Evolutionary conservation across 2,113 vertebrate genomes (phyloP).

Genomic region (Alouatta palliata): DNA sequence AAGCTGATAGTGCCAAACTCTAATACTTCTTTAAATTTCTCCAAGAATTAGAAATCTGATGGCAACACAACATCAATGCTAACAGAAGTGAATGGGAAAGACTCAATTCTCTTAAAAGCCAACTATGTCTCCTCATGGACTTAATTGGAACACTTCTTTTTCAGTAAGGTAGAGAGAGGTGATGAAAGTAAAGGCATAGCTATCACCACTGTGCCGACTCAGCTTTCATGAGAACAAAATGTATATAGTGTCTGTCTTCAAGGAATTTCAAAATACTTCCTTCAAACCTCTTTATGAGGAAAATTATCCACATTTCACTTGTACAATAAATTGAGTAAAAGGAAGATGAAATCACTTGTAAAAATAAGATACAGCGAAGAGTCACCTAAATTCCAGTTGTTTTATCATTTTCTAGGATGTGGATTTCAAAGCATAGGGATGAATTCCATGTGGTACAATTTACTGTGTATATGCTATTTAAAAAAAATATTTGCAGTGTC

Average conservation of each 20-base stretch:
- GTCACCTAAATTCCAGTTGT: neutral
- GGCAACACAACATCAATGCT: neutral
- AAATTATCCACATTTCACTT: neutral
- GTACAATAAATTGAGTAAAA: neutral
- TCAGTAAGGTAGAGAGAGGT: neutral
- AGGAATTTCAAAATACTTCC: conserved; percentile 7
- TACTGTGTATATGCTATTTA: neutral
- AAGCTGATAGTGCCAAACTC: neutral
- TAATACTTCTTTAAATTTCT: neutral
- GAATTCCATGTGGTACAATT: conserved; percentile 7
- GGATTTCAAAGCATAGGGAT: neutral
- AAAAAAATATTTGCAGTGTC: neutral
- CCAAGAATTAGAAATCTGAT: neutral
- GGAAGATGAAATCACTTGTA: neutral
- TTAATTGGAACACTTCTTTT: neutral
- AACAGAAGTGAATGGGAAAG: conserved; percentile 16
- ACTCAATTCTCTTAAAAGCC: conserved; percentile 26
- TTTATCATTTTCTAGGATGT: neutral
- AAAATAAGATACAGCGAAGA: neutral
- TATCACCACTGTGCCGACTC: neutral
- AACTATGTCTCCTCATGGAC: neutral
- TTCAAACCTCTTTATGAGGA: neutral
- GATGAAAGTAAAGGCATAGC: neutral
- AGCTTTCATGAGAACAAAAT: neutral
- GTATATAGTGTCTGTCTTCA: neutral